A percentile compares a stretch with the other conserved stretches of the same genome.
Conservation (phyloP, 1,140 invertebrate species). For the Drosophila watanabei region DNA sequence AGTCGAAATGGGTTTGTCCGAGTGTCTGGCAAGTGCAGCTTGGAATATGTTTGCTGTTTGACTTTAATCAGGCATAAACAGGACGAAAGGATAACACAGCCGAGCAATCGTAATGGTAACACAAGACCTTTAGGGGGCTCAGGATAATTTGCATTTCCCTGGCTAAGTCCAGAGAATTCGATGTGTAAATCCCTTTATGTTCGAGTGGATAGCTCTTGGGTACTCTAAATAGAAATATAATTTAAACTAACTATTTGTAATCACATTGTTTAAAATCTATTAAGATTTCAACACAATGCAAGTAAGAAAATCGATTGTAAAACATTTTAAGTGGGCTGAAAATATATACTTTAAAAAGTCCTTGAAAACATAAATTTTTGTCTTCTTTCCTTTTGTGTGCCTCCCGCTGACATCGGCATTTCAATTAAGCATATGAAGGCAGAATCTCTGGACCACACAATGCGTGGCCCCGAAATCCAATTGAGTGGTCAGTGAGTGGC, state of each 20-base stretch:
- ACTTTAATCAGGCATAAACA: slow-evolving; percentile 48
- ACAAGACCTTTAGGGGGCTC: slow-evolving; percentile 22
- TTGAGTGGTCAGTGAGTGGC: slow-evolving; percentile 39
- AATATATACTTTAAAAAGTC: not conserved
- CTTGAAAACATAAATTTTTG: not conserved
- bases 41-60: slow-evolving; percentile 33
- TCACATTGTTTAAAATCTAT: not conserved
- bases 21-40: slow-evolving; percentile 35
- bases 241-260: not conserved
- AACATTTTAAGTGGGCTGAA: not conserved
- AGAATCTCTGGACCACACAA: slow-evolving; percentile 34
- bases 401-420: slow-evolving; percentile 18
- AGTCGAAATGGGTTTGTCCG: slow-evolving; percentile 8
- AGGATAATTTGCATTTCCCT: slow-evolving; percentile 41
- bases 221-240: not conserved
- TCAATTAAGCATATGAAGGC: slow-evolving; percentile 59
- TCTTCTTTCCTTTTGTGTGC: not conserved
- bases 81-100: slow-evolving; percentile 9
- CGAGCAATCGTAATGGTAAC: slow-evolving; percentile 39
- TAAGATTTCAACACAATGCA: not conserved
- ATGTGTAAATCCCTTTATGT: slow-evolving; percentile 13
- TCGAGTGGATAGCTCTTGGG: not conserved
- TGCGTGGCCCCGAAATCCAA: slow-evolving; percentile 46
- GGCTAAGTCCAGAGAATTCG: slow-evolving; percentile 1
- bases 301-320: not conserved